A percentile compares a stretch with the other conserved stretches of the same genome.
phyloP scores from a whole-genome alignment of 2,888 invertebrate species.

The Operophtera brumata region DNA sequence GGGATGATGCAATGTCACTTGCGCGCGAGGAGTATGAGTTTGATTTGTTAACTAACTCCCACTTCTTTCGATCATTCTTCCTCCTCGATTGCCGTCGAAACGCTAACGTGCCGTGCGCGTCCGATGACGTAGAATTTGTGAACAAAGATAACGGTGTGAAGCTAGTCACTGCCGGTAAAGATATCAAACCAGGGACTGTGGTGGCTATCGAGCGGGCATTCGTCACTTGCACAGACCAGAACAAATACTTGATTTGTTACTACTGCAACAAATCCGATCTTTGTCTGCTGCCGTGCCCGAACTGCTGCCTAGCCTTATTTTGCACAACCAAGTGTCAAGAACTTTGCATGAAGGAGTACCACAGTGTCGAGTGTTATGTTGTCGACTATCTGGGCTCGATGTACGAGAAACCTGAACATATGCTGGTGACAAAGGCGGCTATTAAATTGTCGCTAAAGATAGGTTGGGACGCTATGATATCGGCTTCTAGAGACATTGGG shows the following conservation, averaged over 20 bases:
- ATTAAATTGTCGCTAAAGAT: slow-evolving; percentile 17
- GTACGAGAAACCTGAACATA: background rate
- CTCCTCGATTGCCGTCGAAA: background rate
- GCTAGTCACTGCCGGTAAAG: background rate
- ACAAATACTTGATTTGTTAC: background rate
- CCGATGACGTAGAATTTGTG: background rate
- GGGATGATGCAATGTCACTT: background rate
- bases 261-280: background rate
- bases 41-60: background rate
- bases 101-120: slow-evolving; percentile 9
- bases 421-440: background rate
- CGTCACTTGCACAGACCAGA: background rate
- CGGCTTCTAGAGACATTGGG: slow-evolving; percentile 10
- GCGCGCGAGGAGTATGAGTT: background rate
- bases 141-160: background rate
- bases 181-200: background rate
- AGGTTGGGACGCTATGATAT: slow-evolving; percentile 7
- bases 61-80: background rate
- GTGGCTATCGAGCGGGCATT: background rate
- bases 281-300: background rate
- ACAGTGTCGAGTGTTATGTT: slow-evolving; percentile 1
- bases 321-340: background rate
- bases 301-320: background rate
- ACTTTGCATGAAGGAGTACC: background rate
- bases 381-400: background rate